Conservation (phyloP, 2,113 vertebrate genomes). For the Pavo muticus region DNA sequence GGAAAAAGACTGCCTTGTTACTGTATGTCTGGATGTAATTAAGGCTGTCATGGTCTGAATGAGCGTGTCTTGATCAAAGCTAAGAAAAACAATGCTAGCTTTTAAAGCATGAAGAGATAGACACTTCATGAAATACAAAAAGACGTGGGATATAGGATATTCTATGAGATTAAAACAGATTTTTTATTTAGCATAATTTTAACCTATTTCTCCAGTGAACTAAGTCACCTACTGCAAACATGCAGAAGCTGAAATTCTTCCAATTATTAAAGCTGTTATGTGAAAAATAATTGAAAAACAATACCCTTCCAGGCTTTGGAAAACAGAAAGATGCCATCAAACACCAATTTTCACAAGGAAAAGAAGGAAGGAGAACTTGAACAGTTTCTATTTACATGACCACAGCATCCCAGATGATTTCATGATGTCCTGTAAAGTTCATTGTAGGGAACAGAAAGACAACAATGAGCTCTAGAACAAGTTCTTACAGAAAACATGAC, state of each 20-base stretch:
- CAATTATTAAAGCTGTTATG: background rate
- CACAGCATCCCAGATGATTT: background rate
- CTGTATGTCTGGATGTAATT: constrained; percentile 31
- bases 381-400: background rate
- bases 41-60: constrained; percentile 40
- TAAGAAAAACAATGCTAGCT: constrained; percentile 35
- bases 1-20: constrained; percentile 32
- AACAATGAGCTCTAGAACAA: background rate
- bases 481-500: background rate
- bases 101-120: constrained; percentile 49
- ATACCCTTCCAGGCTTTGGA: background rate
- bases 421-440: background rate
- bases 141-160: constrained; percentile 37
- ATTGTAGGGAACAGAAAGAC: background rate
- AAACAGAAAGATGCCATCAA: background rate
- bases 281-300: background rate
- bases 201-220: constrained; percentile 45
- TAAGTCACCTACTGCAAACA: constrained; percentile 27
- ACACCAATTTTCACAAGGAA: background rate
- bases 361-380: background rate
- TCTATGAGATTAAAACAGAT: constrained; percentile 25
- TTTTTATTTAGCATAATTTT: constrained; percentile 51
- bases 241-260: background rate
- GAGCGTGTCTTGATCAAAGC: constrained; percentile 62
- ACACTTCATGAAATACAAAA: constrained; percentile 54